phyloP scores from a whole-genome alignment of 2,888 invertebrate species.

The Dicroscelio sp. region DNA sequence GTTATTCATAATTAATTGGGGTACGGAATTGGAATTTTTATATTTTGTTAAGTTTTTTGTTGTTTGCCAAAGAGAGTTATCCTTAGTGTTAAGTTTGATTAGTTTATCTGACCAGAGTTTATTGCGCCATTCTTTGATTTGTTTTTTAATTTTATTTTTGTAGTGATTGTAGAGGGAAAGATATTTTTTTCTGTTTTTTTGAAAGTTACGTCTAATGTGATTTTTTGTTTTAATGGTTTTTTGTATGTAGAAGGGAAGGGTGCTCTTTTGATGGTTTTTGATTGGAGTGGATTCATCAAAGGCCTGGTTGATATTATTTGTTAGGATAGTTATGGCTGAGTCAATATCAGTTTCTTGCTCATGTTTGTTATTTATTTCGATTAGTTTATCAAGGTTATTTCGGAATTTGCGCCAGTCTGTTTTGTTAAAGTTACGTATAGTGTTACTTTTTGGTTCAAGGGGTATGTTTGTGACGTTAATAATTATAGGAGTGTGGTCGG shows the following conservation, averaged over 20 bases:
- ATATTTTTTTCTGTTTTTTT: background rate
- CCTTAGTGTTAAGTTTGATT: background rate
- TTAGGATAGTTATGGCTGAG: background rate
- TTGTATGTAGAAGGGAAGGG: background rate
- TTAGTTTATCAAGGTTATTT: background rate
- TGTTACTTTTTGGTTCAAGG: background rate
- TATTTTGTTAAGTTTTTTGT: too few species aligned
- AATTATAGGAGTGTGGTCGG: conserved; percentile 76
- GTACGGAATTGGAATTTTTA: too few species aligned
- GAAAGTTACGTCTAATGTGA: background rate
- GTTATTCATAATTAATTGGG: too few species aligned
- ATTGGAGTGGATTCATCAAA: background rate
- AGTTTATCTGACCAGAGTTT: background rate
- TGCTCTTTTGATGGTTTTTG: background rate
- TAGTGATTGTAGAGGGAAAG: background rate
- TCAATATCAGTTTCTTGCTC: background rate
- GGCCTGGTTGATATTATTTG: background rate
- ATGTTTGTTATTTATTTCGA: background rate
- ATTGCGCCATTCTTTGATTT: background rate
- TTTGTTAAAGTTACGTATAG: background rate
- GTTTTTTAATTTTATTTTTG: background rate
- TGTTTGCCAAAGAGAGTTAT: too few species aligned
- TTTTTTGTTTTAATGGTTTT: background rate
- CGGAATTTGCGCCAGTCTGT: background rate
- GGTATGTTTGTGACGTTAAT: background rate